phyloP scores from a whole-genome alignment of 2,888 invertebrate species.

The Eudemis profundana region DNA sequence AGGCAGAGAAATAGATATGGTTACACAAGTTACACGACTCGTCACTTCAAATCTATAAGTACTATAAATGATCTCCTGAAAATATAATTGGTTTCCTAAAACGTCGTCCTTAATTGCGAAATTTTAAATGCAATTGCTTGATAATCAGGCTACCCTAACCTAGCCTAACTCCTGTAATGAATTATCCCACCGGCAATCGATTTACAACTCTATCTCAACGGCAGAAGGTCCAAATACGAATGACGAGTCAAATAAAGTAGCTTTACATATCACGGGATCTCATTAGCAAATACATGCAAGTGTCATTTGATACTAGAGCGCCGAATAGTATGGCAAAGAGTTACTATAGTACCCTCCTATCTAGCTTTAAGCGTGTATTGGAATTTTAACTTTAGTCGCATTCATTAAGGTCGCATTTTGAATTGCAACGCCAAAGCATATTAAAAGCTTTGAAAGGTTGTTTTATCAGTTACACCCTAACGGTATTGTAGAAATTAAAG shows the following conservation, averaged over 20 bases:
- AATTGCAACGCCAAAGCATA: not conserved
- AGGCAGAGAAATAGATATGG: too few species aligned
- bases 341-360: not conserved
- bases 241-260: conserved; percentile 52
- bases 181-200: not conserved
- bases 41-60: too few species aligned
- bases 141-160: conserved; percentile 13
- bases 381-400: not conserved
- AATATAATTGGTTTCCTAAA: not conserved
- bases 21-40: too few species aligned
- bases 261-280: conserved; percentile 65
- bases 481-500: too few species aligned
- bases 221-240: conserved; percentile 3
- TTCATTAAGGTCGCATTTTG: conserved; percentile 5
- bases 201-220: not conserved
- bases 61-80: conserved; percentile 19
- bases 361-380: not conserved
- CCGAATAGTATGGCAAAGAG: conserved; percentile 51
- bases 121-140: conserved; percentile 31
- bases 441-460: not conserved
- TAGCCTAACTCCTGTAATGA: conserved; percentile 25
- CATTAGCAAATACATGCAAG: conserved; percentile 76
- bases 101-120: conserved; percentile 13
- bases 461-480: conserved; percentile 44
- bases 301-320: conserved; percentile 75